These are phyloP conservation scores for Dicaeum eximium DNA, from an alignment of 2,113 vertebrate genomes.

Conservation along the genomic window DNA sequence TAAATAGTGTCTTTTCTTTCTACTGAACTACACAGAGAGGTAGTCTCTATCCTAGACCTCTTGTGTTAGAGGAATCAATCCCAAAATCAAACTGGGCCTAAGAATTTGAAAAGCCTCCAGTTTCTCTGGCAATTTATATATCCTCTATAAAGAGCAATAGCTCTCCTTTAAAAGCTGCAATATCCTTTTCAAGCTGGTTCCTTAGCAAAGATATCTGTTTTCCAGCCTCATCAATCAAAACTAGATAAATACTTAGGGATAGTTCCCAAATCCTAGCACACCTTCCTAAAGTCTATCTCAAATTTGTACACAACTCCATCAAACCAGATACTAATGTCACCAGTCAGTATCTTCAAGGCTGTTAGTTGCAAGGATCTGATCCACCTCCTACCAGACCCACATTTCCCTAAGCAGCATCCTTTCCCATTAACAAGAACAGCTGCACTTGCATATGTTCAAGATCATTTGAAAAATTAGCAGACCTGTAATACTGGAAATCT, in stretches of 20 bases:
- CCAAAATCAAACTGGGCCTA: not conserved
- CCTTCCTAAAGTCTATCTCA: not conserved
- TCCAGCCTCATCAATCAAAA: not conserved
- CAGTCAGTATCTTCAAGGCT: not conserved
- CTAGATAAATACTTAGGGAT: not conserved
- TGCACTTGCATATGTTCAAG: not conserved
- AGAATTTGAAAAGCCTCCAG: not conserved
- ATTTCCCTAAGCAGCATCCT: not conserved
- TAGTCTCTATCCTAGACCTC: not conserved
- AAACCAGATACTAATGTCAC: not conserved
- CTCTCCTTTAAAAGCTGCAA: not conserved
- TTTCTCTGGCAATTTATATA: not conserved
- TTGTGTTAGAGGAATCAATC: not conserved
- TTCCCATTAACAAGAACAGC: not conserved
- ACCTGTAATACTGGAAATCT: not conserved
- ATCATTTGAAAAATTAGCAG: not conserved
- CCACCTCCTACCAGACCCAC: not conserved
- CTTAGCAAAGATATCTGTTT: not conserved
- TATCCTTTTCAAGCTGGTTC: not conserved
- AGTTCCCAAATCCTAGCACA: not conserved
- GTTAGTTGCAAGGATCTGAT: not conserved
- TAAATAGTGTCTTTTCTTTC: not conserved
- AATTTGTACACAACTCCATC: not conserved
- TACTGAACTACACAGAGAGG: not conserved
- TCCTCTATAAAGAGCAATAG: not conserved